Conservation (phyloP, 2,888 invertebrate genomes). For the Mesochorus sp. region DNA sequence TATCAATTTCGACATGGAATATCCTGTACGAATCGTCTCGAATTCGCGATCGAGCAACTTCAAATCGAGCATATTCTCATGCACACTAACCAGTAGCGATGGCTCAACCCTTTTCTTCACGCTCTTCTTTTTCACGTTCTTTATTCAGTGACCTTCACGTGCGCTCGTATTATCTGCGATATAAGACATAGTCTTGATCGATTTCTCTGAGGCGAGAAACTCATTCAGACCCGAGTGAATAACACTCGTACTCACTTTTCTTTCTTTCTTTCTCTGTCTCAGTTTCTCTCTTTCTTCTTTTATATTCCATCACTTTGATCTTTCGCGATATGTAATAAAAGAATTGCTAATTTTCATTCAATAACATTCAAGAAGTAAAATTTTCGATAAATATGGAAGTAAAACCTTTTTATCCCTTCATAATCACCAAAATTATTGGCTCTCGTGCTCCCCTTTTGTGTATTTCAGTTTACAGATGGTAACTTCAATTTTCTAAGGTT, state of each 20-base stretch:
- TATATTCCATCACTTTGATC: not conserved
- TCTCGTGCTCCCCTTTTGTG: too few species aligned
- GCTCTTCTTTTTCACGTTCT: not conserved
- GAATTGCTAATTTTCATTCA: too few species aligned
- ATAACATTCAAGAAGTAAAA: too few species aligned
- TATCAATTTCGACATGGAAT: not conserved
- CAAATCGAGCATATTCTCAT: constrained; percentile 6
- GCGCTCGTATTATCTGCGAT: constrained; percentile 38
- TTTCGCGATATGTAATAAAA: too few species aligned
- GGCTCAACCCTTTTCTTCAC: constrained; percentile 10
- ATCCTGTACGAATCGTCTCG: constrained; percentile 1
- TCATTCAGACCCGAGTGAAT: constrained; percentile 17
- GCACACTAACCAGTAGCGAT: not conserved
- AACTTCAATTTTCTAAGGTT: too few species aligned
- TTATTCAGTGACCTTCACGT: constrained; percentile 13
- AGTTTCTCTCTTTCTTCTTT: not conserved
- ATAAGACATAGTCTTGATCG: constrained; percentile 35
- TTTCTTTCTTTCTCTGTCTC: too few species aligned
- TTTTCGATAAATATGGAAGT: too few species aligned
- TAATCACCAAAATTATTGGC: too few species aligned
- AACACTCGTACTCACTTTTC: constrained; percentile 37
- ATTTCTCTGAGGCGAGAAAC: constrained; percentile 39
- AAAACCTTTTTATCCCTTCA: too few species aligned
- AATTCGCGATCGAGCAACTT: constrained; percentile 25
- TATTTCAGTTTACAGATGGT: too few species aligned